Base-by-base conservation (phyloP, 2,888 invertebrate species). In the Drosophila greeni region DNA sequence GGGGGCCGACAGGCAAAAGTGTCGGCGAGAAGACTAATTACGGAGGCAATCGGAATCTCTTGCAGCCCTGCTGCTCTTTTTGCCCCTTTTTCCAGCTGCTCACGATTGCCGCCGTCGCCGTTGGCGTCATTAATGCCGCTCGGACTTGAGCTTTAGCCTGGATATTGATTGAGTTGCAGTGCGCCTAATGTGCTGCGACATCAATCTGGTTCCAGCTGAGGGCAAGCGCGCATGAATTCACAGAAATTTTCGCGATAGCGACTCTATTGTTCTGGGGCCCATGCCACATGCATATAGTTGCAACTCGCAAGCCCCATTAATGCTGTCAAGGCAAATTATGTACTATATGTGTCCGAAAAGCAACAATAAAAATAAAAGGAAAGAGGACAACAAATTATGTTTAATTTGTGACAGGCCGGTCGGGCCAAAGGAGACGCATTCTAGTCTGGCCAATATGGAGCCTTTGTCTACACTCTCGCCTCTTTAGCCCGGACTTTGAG, bases 151-250 rank as follows among this genome's bases (percentile, higher is more conserved):
- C 68, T 59, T 59, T 68, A 49, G 58, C 55, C 59, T 64, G 65
- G 53, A 66, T 75, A 82, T 85, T 85, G 85, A 85, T 85, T 85
- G 85, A 85, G 85, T 85, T 85, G 85, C 85, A 85, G 64, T 74
- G 85, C 79, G 78, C 74, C 81, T 85, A 84, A 86, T 86, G 87
- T 78, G 84, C 81, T 74, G 80, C 80, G 87, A 86, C 87, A 86
- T 86, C 87, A 86, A 86, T 86, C 81, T 85, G 70, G 62, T 55
- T 58, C 39, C 45, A 47, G 56, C 34, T 20, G 26, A 39, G n/a
- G 36, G 34, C 45, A 8, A 14, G 23, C 14, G 23, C 60, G 65
- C 65, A 65, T 49, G 16, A 72, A 77, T 77, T 82, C 76, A 76
- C 62, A 82, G 84, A 84, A 83, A 68, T 67, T 49, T 55, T 60